phyloP scores from a whole-genome alignment of 2,888 invertebrate genomes.

The Digitonthophagus gazella region DNA sequence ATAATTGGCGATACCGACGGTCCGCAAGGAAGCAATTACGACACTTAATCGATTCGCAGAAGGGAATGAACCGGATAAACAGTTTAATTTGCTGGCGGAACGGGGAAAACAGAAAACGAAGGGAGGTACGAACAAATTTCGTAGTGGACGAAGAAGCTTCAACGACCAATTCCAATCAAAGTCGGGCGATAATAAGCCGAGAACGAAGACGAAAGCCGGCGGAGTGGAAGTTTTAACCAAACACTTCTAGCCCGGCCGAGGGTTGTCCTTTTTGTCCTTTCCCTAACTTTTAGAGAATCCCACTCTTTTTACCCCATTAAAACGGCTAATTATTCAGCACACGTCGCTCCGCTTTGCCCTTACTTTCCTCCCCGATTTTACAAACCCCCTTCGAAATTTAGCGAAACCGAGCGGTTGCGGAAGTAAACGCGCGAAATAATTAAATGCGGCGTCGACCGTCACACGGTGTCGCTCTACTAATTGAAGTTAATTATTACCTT shows the following conservation, averaged over 20 bases:
- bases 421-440: not conserved
- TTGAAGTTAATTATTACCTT: slow-evolving; percentile 5
- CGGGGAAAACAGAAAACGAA: slow-evolving; percentile 1
- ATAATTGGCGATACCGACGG: slow-evolving; percentile 16
- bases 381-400: not conserved
- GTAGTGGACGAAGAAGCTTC: not conserved
- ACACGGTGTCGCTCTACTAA: not conserved
- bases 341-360: not conserved
- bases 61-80: slow-evolving; percentile 15
- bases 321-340: not conserved
- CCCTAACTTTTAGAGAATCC: not conserved
- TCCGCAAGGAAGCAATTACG: slow-evolving; percentile 15
- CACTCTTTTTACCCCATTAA: not conserved
- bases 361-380: not conserved
- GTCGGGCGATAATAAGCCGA: not conserved
- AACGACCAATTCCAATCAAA: not conserved
- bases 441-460: not conserved
- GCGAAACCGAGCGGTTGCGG: not conserved
- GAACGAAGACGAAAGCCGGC: not conserved
- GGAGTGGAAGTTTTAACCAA: not conserved
- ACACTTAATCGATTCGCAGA: slow-evolving; percentile 13
- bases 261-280: not conserved
- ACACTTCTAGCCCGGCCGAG: not conserved
- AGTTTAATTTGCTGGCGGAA: not conserved
- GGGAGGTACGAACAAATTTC: not conserved